These are phyloP conservation scores for Harmothoe impar DNA, from an alignment of 2,888 invertebrate species.

Conservation along the genomic window DNA sequence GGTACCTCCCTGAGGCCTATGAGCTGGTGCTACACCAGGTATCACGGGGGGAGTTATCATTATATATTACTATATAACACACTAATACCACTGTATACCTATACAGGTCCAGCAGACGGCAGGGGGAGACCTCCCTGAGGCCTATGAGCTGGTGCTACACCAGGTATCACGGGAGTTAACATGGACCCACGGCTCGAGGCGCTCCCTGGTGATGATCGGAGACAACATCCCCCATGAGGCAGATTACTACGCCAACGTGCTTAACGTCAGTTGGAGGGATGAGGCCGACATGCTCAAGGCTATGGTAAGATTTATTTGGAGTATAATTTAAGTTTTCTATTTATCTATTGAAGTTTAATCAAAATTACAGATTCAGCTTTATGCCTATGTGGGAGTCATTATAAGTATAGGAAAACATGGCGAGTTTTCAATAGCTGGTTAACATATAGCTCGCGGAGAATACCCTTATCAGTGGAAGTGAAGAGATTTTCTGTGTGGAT, in stretches of 20 bases:
- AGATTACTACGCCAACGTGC: background rate
- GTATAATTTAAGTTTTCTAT: too few relatives aligned
- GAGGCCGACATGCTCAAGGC: constrained; percentile 33
- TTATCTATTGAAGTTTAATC: too few relatives aligned
- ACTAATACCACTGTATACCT: too few relatives aligned
- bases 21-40: constrained; percentile 62
- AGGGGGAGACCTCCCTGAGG: constrained; percentile 60
- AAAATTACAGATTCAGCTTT: too few relatives aligned
- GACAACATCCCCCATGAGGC: constrained; percentile 44
- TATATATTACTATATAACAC: too few relatives aligned
- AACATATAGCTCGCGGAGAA: too few relatives aligned
- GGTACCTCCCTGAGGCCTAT: constrained; percentile 59
- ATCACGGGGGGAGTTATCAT: constrained; percentile 17
- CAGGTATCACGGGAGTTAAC: constrained; percentile 40
- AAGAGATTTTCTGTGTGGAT: too few relatives aligned
- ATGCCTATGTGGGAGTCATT: too few relatives aligned
- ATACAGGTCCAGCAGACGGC: constrained; percentile 31
- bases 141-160: constrained; percentile 62
- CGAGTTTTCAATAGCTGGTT: too few relatives aligned
- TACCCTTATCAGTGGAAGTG: too few relatives aligned
- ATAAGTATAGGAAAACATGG: too few relatives aligned
- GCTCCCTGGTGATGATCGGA: constrained; percentile 60
- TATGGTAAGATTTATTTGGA: constrained; percentile 32
- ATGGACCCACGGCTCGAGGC: constrained; percentile 54
- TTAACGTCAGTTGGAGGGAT: constrained; percentile 43